phyloP scores from a whole-genome alignment of 2,113 vertebrate genomes.

The Ictalurus punctatus region DNA sequence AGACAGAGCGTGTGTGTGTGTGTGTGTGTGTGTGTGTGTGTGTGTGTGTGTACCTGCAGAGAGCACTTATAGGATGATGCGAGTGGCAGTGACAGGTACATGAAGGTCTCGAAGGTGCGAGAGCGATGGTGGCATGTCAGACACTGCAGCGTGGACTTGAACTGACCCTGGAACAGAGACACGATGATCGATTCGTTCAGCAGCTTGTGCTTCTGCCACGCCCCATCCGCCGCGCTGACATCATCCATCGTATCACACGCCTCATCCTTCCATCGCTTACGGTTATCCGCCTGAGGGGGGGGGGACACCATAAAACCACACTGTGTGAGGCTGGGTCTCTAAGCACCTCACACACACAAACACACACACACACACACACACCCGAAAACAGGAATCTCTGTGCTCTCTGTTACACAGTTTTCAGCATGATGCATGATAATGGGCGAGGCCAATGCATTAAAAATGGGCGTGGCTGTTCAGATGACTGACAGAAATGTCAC shows the following conservation, averaged over 20 bases:
- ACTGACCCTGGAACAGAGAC: constrained; percentile 94
- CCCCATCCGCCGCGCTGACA: constrained; percentile 83
- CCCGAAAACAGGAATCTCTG: background rate
- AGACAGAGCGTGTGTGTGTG: background rate
- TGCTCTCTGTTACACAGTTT: background rate
- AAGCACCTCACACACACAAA: background rate
- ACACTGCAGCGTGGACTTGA: constrained; percentile 97
- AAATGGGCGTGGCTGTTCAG: background rate
- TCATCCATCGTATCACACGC: constrained; percentile 90
- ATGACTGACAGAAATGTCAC: constrained; percentile 18
- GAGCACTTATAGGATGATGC: constrained; percentile 92
- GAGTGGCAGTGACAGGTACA: constrained; percentile 91
- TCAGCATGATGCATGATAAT: constrained; percentile 8
- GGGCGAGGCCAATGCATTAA: background rate
- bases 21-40: background rate
- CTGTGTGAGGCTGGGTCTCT: background rate
- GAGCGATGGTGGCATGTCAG: constrained; percentile 92
- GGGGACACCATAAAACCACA: background rate
- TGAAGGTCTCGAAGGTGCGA: constrained; percentile 95
- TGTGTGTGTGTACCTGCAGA: constrained; percentile 80
- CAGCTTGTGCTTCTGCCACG: constrained; percentile 94
- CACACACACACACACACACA: constrained; percentile 6
- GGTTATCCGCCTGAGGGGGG: constrained; percentile 84
- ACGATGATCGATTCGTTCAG: constrained; percentile 97
- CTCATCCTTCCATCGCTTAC: constrained; percentile 93